These are phyloP conservation scores for Falcunculus frontatus DNA, from an alignment of 2,113 vertebrate genomes.

Conservation along the genomic window DNA sequence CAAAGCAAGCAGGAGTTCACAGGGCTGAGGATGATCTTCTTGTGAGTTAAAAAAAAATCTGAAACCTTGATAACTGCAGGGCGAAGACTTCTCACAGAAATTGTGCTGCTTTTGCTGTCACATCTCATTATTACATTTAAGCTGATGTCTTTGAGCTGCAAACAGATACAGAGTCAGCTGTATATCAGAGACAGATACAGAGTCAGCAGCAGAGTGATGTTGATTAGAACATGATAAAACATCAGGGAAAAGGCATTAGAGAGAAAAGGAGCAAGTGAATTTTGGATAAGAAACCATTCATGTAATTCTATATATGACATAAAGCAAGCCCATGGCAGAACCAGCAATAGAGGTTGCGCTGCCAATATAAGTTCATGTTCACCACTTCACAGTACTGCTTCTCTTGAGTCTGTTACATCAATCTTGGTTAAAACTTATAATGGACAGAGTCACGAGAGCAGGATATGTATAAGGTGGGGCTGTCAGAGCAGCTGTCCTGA, in stretches of 20 bases:
- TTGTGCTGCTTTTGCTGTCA: not conserved
- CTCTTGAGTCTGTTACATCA: not conserved
- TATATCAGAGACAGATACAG: not conserved
- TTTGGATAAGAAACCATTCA: not conserved
- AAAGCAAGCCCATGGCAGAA: not conserved
- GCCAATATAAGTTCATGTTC: not conserved
- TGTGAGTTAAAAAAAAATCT: not conserved
- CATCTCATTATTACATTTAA: not conserved
- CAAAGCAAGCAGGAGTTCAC: conserved; percentile 3
- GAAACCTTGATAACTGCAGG: not conserved
- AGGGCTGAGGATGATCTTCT: not conserved
- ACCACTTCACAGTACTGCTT: not conserved
- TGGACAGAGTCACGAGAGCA: not conserved
- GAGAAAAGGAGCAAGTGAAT: not conserved
- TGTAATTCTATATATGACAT: not conserved
- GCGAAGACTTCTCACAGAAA: not conserved
- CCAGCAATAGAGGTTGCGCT: not conserved
- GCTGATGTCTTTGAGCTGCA: not conserved
- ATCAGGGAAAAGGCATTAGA: not conserved
- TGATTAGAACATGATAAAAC: not conserved
- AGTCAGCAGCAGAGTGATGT: not conserved
- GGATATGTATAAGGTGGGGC: not conserved
- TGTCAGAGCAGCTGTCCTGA: not conserved
- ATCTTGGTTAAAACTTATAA: not conserved
- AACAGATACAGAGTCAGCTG: not conserved